phyloP scores from a whole-genome alignment of 2,797 vertebrate species.

The Rhinoraja longicauda region DNA sequence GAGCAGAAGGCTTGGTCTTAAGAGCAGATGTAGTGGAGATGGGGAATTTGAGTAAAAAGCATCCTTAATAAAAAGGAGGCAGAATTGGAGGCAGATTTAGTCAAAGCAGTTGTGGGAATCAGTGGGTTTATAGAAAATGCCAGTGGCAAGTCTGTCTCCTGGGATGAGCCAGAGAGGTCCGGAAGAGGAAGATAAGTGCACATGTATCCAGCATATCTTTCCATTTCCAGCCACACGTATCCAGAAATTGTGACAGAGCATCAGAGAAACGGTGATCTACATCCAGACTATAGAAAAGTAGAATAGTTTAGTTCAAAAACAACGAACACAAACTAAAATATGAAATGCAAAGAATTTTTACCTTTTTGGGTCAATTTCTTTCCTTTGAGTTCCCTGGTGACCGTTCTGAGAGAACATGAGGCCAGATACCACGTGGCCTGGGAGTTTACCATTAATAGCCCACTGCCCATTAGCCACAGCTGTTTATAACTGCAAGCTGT shows the following conservation, averaged over 20 bases:
- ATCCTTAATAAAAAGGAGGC: no score
- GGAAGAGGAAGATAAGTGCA: no score
- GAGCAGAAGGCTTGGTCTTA: no score
- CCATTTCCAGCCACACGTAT: not conserved
- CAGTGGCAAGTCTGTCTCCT: no score
- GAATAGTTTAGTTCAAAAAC: not conserved
- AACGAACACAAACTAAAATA: not conserved
- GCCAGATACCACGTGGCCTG: not conserved
- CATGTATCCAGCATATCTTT: not conserved
- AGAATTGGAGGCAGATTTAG: no score
- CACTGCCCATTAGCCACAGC: constrained; percentile 19
- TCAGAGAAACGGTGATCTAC: not conserved
- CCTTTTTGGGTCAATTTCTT: constrained; percentile 7
- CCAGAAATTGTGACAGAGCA: not conserved
- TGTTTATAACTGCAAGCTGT: constrained; percentile 17
- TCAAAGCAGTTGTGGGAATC: no score
- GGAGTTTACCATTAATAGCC: constrained; percentile 1
- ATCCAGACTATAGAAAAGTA: not conserved
- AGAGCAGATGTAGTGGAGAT: no score
- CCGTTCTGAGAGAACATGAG: not conserved
- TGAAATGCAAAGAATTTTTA: not conserved
- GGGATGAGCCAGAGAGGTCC: no score
- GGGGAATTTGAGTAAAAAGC: no score
- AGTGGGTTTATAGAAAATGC: no score
- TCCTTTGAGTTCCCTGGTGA: not conserved